Evolutionary conservation across 2,797 vertebrate genomes (phyloP).

Genomic region (Anisognathus igniventris): DNA sequence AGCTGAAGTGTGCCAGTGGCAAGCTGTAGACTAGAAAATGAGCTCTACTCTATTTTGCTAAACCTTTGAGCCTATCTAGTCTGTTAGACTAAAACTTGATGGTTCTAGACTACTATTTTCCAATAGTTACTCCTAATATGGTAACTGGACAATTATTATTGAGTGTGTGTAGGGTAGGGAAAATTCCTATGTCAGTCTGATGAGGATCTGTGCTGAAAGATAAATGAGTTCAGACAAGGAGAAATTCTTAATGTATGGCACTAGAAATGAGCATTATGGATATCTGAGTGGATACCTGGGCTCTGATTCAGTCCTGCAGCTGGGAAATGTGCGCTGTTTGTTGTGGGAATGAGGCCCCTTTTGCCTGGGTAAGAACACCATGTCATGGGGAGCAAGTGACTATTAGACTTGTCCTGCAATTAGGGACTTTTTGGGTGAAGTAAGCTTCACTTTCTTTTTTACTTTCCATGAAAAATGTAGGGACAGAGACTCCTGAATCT

Average conservation of each 20-base stretch:
- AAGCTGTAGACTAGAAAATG: not conserved
- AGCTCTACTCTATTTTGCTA: not conserved
- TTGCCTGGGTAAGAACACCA: not conserved
- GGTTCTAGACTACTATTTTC: not conserved
- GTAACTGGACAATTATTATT: not conserved
- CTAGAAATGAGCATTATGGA: not conserved
- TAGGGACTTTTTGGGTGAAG: not conserved
- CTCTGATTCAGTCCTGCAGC: not conserved
- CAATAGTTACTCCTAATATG: not conserved
- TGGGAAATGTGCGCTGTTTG: not conserved
- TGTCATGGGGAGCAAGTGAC: not conserved
- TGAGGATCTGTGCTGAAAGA: not conserved
- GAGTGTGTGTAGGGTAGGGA: fast-evolving
- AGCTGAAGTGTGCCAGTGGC: not conserved
- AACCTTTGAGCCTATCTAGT: not conserved
- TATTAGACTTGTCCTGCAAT: not conserved
- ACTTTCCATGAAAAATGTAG: not conserved
- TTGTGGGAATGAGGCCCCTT: not conserved
- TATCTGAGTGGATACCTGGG: not conserved
- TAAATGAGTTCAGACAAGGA: not conserved
- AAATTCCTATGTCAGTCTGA: not conserved
- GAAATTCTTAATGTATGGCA: not conserved
- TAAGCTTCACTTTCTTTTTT: not conserved
- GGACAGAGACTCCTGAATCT: not conserved
- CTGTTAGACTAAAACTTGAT: not conserved